Evolutionary conservation across 2,797 vertebrate species (phyloP).

Genomic region (Oreochromis mossambicus): DNA sequence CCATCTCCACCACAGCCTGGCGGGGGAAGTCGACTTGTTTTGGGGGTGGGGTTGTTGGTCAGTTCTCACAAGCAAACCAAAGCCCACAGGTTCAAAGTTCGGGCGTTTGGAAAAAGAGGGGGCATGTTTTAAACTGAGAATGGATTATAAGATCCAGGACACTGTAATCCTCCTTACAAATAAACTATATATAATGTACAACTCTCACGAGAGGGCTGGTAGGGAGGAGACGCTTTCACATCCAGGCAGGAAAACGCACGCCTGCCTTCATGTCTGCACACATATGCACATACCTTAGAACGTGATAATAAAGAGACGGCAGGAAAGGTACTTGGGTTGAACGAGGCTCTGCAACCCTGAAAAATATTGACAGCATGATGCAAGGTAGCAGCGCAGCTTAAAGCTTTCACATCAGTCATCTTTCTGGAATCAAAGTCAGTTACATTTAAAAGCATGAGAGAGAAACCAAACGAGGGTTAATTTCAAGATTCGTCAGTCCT

Average conservation of each 20-base stretch:
- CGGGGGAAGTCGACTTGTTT: conserved; percentile 40
- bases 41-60: conserved; percentile 8
- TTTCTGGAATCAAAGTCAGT: neutral
- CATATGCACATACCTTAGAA: neutral
- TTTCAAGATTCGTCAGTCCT: neutral
- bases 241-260: neutral
- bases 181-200: conserved; percentile 58
- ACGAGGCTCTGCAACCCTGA: neutral
- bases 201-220: conserved; percentile 26
- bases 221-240: conserved; percentile 39
- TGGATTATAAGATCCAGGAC: conserved; percentile 72
- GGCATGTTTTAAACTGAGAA: conserved; percentile 81
- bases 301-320: neutral
- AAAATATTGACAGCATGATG: neutral
- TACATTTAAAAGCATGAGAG: neutral
- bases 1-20: conserved; percentile 74
- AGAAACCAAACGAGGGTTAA: neutral
- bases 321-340: neutral
- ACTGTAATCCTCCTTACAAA: conserved; percentile 58
- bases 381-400: neutral
- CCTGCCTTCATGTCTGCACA: neutral
- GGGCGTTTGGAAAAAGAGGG: conserved; percentile 65
- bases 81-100: conserved; percentile 73
- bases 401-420: conserved; percentile 10
- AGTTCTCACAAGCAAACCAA: conserved; percentile 61